Evolutionary conservation across 2,113 vertebrate genomes (phyloP), one percentile per base, ranked within the genome.

Genomic region (Colaptes auratus): DNA sequence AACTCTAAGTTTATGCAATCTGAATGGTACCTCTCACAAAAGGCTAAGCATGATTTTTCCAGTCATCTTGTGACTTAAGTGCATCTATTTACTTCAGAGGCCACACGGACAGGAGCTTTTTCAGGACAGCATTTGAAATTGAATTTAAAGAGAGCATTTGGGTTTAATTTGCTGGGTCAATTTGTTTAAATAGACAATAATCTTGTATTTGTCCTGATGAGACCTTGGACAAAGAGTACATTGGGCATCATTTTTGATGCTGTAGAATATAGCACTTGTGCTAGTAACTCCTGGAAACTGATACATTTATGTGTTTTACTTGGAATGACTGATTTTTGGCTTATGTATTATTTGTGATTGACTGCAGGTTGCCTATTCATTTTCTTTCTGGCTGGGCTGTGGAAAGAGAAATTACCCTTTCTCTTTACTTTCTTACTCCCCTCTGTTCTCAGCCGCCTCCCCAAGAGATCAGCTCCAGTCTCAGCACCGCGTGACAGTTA

Each of bases 401-500:
- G 77, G 90, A 79, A 91, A 73, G 66, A 90, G 74, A 86, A 92
- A 90, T 94, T 66, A 65, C 76, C 88, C 85, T 93, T 65, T 82
- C 80, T 48, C 77, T 96, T 78, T 28, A 35, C 64, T 78, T 81
- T 17, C 53, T 84, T 87, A 44, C 79, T 80, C 66, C 70, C 25
- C 65, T 89, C 35, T 70, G 75, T 72, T 94, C 83, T 76, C 55
- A 67, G 75, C 50, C 2, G 0, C 64, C 91, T 88, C 77, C 93
- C 86, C 93, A 69, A 27, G 77, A 63, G 60, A 91, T 92, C 94
- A 80, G 91, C 90, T 93, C 69, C 82, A 65, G 60, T 95, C 96
- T 93, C 55, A 3, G 78, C 94, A 55, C 92, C 44, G 93, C 75
- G 88, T 98, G 97, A 98, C 83, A 94, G 89, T 96, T 94, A 98